Base-by-base conservation (phyloP, 2,113 vertebrate species). In the Macquaria ambigua region DNA sequence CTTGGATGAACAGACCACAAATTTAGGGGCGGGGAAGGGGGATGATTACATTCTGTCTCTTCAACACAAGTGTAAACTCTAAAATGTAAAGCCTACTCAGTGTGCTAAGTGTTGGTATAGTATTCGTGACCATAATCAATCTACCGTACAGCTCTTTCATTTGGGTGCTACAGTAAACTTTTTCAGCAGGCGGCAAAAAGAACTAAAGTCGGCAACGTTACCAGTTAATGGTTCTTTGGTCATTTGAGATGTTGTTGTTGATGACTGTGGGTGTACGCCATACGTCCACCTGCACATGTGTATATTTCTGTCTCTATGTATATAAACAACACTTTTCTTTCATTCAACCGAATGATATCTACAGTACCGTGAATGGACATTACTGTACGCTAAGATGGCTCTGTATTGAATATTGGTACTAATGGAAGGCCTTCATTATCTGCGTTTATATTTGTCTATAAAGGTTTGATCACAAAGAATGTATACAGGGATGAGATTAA, bases 61-160 rank as follows among this genome's bases (percentile, higher is more conserved):
- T 92, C 90, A 89, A 90, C 90, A 84, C 89, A 85, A 91, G 85
- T 94, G 88, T 95, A 93, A 93, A 94, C 87, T 93, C 90, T 91
- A 91, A 93, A 90, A 80, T 93, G 88, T 93, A 90, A 94, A 94
- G 82, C 88, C 87, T 95, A 91, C 86, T 94, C 90, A 81, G 91
- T 95, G 94, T 94, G 91, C 85, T 94, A 90, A 77, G 89, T 95
- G 93, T 95, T 89, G 93, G 89, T 95, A 92, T 93, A 93, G 93
- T 95, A 94, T 93, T 88, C 48, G 93, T 95, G 92, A 93, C 89
- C 93, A 94, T 93, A 90, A 90, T 93, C 86, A 89, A 89, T 82
- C 87, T 89, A 85, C 83, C 78, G 86, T 92, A 79, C 86, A 25
- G 83, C 89, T 77, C 90, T 89, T 86, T 94, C 85, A 91, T 93